Evolutionary conservation across 2,888 invertebrate species (phyloP), one percentile per base, ranked within the genome.

Genomic region (Eulithis prunata): DNA sequence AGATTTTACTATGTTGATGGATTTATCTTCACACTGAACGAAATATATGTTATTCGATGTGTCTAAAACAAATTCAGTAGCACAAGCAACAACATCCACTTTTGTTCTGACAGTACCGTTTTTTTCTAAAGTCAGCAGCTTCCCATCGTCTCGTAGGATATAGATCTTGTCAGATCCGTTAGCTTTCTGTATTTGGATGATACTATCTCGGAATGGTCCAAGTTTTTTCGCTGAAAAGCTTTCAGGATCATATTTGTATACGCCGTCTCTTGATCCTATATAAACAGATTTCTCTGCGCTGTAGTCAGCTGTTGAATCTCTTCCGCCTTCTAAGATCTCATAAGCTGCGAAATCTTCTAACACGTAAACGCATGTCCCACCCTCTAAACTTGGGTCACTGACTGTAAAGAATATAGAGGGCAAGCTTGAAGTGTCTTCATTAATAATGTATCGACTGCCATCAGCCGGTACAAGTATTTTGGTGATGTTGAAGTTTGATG

Each of bases 401-500:
- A 88, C 74, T 3, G 88, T 85, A 55, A 90, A 90, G 64, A 89
- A 90, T 64, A 90, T 83, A 1, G 86, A 80, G 0, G 89, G 89
- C 43, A 86, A 79, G 0, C 88, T 87, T 0, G 83, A 75, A 0
- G 81, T 61, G 43, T 84, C 84, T 3, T 78, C 64, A 49, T 80
- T 77, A 2, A 83, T 77, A 2, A 83, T 62, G 32, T 82, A 86
- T 7, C 78, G 82, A 13, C 74, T 79, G 0, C 80, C 82, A 28
- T 87, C 83, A 0, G 82, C 80, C 5, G 88, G 88, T 0, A 88
- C 89, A 4, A 89, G 66, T 0, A 90, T 57, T 45, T 73, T 87
- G 0, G 88, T 88, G 54, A 90, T 89, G 62, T 87, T 88, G 62
- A 78, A 80, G 3, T 72, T 68, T 0, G 89, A 86, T 0, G 82